These are phyloP conservation scores for Taxidea taxus DNA, from an alignment of 2,113 vertebrate species.

Conservation along the genomic window DNA sequence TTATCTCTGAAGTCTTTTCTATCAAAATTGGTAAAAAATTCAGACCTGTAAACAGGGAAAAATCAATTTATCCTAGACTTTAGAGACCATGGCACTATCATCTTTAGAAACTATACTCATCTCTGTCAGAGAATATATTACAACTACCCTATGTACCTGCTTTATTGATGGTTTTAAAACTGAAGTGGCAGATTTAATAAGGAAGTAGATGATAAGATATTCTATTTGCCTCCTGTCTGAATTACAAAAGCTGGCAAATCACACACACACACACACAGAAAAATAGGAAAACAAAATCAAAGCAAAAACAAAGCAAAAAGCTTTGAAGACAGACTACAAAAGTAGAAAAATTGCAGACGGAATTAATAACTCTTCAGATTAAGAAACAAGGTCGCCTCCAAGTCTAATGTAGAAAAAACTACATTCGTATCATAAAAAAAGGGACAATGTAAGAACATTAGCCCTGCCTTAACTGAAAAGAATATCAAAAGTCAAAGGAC, in stretches of 20 bases:
- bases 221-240: not conserved
- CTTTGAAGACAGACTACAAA: not conserved
- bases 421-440: not conserved
- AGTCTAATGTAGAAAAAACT: not conserved
- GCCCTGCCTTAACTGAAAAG: not conserved
- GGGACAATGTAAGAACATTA: not conserved
- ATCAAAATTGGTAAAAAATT: not conserved
- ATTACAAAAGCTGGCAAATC: not conserved
- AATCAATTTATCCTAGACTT: not conserved
- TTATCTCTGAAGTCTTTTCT: not conserved
- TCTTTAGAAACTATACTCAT: not conserved
- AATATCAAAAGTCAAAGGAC: not conserved
- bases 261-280: not conserved
- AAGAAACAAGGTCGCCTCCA: not conserved
- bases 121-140: not conserved
- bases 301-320: not conserved
- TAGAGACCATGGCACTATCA: not conserved
- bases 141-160: not conserved
- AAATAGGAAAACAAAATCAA: not conserved
- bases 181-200: not conserved
- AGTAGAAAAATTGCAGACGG: not conserved
- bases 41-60: not conserved
- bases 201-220: not conserved
- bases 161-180: not conserved
- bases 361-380: not conserved